Evolutionary conservation across 2,888 invertebrate genomes (phyloP).

Genomic region (Yponomeuta cagnagella): DNA sequence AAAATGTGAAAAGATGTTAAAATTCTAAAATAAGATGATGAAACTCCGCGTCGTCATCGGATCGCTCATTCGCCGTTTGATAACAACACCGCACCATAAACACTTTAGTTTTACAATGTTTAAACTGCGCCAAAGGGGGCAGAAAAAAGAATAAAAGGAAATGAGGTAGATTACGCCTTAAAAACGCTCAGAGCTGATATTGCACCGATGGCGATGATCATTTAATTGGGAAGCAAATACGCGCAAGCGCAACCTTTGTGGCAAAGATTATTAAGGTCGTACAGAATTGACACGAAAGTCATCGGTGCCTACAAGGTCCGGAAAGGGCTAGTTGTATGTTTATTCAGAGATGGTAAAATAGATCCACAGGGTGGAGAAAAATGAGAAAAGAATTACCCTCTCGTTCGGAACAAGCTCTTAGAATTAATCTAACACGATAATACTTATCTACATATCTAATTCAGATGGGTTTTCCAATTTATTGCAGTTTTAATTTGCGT

Average conservation of each 20-base stretch:
- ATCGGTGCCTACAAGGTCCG: background rate
- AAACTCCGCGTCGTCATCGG: too few relatives aligned
- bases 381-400: too few relatives aligned
- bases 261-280: conserved; percentile 3
- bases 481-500: too few relatives aligned
- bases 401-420: too few relatives aligned
- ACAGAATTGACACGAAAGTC: background rate
- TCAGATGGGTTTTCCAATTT: too few relatives aligned
- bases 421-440: too few relatives aligned
- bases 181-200: conserved; percentile 30
- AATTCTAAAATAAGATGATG: too few relatives aligned
- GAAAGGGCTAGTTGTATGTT: background rate
- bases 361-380: too few relatives aligned
- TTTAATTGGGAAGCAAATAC: conserved; percentile 54
- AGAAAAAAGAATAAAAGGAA: conserved; percentile 8
- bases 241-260: conserved; percentile 20
- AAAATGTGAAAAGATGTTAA: too few relatives aligned
- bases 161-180: conserved; percentile 5
- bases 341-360: background rate
- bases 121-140: background rate
- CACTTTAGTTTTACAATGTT: conserved; percentile 8
- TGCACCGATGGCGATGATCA: conserved; percentile 40
- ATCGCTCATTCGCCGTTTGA: background rate
- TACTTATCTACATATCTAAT: too few relatives aligned
- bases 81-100: conserved; percentile 2